Conservation (phyloP, 2,797 vertebrate species). For the Sciurus carolinensis region DNA sequence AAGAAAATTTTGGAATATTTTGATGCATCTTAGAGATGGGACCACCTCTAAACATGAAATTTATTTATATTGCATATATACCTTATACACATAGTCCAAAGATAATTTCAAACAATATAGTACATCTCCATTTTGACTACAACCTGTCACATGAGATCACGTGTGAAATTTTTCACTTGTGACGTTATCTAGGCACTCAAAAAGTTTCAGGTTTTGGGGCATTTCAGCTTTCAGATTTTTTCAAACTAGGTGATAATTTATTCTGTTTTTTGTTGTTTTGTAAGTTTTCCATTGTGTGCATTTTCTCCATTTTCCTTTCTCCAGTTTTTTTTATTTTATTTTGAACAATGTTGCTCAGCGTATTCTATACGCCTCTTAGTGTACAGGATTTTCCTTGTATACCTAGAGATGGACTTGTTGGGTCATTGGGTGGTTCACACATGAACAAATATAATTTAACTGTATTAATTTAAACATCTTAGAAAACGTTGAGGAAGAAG, state of each 20-base stretch:
- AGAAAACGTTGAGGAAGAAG: slow-evolving; percentile 34
- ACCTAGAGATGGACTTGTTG: neutral
- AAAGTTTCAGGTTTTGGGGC: neutral
- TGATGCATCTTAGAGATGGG: neutral
- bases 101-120: too few relatives aligned
- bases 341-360: neutral
- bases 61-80: neutral
- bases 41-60: neutral
- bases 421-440: slow-evolving; percentile 17
- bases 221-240: neutral
- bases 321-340: slow-evolving; percentile 10
- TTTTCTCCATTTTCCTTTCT: slow-evolving; percentile 31
- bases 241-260: neutral
- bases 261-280: slow-evolving; percentile 13
- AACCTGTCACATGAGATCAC: neutral
- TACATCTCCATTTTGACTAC: neutral
- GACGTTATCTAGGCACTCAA: neutral
- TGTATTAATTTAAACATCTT: slow-evolving; percentile 58
- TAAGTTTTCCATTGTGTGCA: neutral
- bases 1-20: neutral
- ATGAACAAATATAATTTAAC: slow-evolving; percentile 10
- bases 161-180: neutral
- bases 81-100: neutral
- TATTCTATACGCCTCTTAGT: neutral
- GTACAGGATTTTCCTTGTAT: neutral